Evolutionary conservation across 2,888 invertebrate species (phyloP).

Genomic region (Minunthozetes semirufus): DNA sequence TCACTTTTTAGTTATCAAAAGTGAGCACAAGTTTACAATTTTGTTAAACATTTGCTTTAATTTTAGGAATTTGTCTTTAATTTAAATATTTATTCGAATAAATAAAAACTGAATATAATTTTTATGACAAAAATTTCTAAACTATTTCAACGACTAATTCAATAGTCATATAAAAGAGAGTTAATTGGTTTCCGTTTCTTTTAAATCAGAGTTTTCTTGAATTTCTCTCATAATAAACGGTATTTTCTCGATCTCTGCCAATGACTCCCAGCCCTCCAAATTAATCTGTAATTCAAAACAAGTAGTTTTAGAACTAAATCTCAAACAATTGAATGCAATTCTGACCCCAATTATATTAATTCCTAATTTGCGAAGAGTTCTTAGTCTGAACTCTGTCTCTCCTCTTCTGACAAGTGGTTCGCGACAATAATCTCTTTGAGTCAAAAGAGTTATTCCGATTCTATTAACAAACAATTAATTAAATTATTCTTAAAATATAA

Average conservation of each 20-base stretch:
- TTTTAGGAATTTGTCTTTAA: no score
- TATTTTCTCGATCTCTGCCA: slow-evolving; percentile 57
- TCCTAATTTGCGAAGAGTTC: slow-evolving; percentile 36
- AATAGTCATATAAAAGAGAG: no score
- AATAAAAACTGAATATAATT: no score
- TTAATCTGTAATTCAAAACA: slow-evolving; percentile 52
- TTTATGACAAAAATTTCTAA: no score
- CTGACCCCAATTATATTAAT: slow-evolving; percentile 37
- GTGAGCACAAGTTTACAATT: no score
- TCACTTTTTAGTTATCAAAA: no score
- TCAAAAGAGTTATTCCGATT: slow-evolving; percentile 34
- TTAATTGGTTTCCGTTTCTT: background rate
- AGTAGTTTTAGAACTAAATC: background rate
- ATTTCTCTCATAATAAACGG: slow-evolving; percentile 60
- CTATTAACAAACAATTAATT: slow-evolving; percentile 20
- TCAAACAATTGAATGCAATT: slow-evolving; percentile 39
- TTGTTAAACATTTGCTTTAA: no score
- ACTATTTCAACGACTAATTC: no score
- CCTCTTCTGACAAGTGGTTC: slow-evolving; percentile 37
- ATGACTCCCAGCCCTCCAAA: slow-evolving; percentile 53
- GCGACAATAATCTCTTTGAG: slow-evolving; percentile 28
- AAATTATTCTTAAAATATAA: background rate
- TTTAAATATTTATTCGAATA: no score
- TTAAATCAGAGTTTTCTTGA: slow-evolving; percentile 45
- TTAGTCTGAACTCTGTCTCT: slow-evolving; percentile 34